Evolutionary conservation across 2,888 invertebrate species (phyloP), one percentile per base, ranked within the genome.

Genomic region (Bimastos eiseni): DNA sequence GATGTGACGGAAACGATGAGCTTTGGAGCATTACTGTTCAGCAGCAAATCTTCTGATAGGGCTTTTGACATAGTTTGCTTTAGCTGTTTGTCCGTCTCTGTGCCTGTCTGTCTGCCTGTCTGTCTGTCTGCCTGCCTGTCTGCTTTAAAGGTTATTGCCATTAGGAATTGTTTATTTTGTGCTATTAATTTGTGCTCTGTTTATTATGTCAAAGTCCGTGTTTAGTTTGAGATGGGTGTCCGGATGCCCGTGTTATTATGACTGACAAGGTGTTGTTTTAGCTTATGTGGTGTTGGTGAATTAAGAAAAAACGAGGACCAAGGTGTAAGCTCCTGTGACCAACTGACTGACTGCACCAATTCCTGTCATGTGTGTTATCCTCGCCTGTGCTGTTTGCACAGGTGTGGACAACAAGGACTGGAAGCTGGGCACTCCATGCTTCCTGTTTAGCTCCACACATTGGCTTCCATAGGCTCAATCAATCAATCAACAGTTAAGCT

Each of bases 81-180:
- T 44, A 44, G 19, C 38, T 89, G 89, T 13, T 11, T 89, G 70
- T 89, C n/a, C 49, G 37, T 89, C 36, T n/a, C n/a, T n/a, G n/a
- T 49, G 89, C 55, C 15, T 89, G 11, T 55, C n/a, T 89, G 89
- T n/a, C 5, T n/a, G 89, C 70, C 33, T 89, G 89, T 41, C 44
- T 49, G 89, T 89, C 15, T 89, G 11, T 55, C n/a, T 89, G 89
- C 44, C 5, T n/a, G 89, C 70, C 33, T 89, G 89, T 41, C 44
- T 49, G 49, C 70, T 19, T 89, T 24, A 36, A 70, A 70, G 70
- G 70, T 70, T 70, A 30, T n/a, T 70, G 70, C 70, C 70, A 70
- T 70, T 70, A 70, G 70, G 30, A n/a, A 70, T 70, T 70, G 70
- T 70, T 70, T 70, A 70, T 70, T 70, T 70, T 70, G 70, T 70